Evolutionary conservation across 1,140 invertebrate species (phyloP).

Genomic region (Heterodera schachtii): DNA sequence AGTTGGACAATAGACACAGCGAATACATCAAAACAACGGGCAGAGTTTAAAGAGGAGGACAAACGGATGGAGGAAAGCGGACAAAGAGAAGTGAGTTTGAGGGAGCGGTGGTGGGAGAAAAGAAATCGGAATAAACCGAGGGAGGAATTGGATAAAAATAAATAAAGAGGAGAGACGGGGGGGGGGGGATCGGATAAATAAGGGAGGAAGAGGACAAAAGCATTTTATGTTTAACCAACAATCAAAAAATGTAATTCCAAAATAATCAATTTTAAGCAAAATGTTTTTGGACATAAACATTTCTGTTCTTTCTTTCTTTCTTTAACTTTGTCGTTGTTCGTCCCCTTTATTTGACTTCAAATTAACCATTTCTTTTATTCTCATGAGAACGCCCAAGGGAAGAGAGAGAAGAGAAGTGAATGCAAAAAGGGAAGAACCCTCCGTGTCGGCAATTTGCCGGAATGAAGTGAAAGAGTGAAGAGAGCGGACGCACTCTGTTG

Average conservation of each 20-base stretch:
- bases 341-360: background rate
- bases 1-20: background rate
- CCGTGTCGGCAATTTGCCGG: constrained; percentile 1
- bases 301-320: background rate
- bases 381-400: background rate
- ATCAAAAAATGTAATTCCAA: too few relatives aligned
- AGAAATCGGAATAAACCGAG: too few relatives aligned
- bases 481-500: background rate
- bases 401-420: background rate
- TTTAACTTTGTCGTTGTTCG: too few relatives aligned
- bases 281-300: too few relatives aligned
- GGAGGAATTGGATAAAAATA: too few relatives aligned
- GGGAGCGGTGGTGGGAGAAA: background rate
- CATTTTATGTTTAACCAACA: too few relatives aligned
- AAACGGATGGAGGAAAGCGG: background rate
- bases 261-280: too few relatives aligned
- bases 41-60: background rate
- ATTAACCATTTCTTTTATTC: background rate
- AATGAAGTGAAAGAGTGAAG: background rate
- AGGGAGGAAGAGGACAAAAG: too few relatives aligned
- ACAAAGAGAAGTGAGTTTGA: background rate
- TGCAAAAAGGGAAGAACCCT: background rate
- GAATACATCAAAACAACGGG: background rate
- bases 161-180: too few relatives aligned
- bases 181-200: too few relatives aligned